Evolutionary conservation across 1,140 invertebrate genomes (phyloP).

Genomic region (Drosophila tani): DNA sequence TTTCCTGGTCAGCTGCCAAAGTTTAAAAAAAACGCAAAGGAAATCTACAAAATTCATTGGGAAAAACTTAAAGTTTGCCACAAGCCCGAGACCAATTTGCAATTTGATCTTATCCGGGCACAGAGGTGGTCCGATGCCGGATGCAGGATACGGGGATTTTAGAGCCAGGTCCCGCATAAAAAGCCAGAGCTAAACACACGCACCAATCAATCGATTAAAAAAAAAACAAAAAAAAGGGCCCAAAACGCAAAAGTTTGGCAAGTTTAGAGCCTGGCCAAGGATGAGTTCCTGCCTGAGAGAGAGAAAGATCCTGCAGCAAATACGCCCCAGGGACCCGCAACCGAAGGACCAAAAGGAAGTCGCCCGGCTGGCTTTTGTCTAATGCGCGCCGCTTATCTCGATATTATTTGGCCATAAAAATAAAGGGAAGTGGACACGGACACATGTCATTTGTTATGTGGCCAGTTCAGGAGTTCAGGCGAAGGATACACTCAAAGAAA

Average conservation of each 20-base stretch:
- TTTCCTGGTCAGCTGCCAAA: background rate
- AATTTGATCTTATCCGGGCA: constrained; percentile 68
- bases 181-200: constrained; percentile 57
- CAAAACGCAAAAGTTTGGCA: background rate
- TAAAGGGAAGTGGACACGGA: constrained; percentile 31
- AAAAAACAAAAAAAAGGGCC: constrained; percentile 8
- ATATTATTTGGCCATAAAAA: constrained; percentile 78
- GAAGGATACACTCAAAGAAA: constrained; percentile 1
- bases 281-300: background rate
- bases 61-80: constrained; percentile 23
- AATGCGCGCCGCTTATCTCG: constrained; percentile 73
- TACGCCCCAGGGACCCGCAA: constrained; percentile 43
- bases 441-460: constrained; percentile 77
- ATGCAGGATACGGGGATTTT: constrained; percentile 9
- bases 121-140: constrained; percentile 9
- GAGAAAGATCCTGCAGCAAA: constrained; percentile 12
- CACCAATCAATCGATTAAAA: constrained; percentile 80
- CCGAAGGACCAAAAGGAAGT: constrained; percentile 31
- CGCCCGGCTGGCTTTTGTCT: constrained; percentile 48
- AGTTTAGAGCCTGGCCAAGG: constrained; percentile 16
- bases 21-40: background rate
- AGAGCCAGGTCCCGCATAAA: constrained; percentile 64
- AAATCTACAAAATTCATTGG: constrained; percentile 5
- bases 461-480: constrained; percentile 13
- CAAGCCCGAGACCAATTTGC: constrained; percentile 54